Base-by-base conservation (phyloP, 2,888 invertebrate genomes). In the Craniophora ligustri region DNA sequence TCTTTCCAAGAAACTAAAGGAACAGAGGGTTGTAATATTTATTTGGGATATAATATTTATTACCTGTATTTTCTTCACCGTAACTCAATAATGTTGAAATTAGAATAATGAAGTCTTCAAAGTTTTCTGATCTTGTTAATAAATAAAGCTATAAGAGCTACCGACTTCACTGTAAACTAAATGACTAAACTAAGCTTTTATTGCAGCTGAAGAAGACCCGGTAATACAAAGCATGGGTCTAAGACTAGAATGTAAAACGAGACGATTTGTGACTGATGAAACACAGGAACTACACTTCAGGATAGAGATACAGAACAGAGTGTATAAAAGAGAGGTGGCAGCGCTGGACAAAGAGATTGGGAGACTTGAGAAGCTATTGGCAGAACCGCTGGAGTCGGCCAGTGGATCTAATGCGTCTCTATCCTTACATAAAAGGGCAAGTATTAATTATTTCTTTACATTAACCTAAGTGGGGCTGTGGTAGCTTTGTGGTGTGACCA, bases 241-340 rank as follows among this genome's bases (percentile, higher is more conserved):
- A 31, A 96, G 97, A 85, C 95, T 98, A 74, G 98, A 98, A 82
- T 97, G 96, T 84, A 98, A 98, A 77, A 98, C 98, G 0, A 94
- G 98, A 68, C 91, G 97, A 78, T 97, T 98, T 79, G 96, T 97
- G 13, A 95, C 96, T 13, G 97, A 98, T 75, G 98, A 98, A 78
- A 95, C 95, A 40, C 94, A 96, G 70, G 98, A 98, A 79, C 88
- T 97, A 11, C 96, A 97, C 78, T 97, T 97, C 84, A 94, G 98
- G 53, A 97, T 98, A 38, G 98, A 98, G 86, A 97, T 98, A 45
- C 98, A 98, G 88, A 98, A 98, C 88, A 95, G 96, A 70, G 98
- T 98, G 4, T 98, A 98, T 83, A 96, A 96, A 79, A 94, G 96
- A 67, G 97, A 98, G 85, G 95, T 98, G 66, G 95, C 96, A 6